Conservation (phyloP, 2,888 invertebrate genomes). For the Sphaerophoria rueppellii region DNA sequence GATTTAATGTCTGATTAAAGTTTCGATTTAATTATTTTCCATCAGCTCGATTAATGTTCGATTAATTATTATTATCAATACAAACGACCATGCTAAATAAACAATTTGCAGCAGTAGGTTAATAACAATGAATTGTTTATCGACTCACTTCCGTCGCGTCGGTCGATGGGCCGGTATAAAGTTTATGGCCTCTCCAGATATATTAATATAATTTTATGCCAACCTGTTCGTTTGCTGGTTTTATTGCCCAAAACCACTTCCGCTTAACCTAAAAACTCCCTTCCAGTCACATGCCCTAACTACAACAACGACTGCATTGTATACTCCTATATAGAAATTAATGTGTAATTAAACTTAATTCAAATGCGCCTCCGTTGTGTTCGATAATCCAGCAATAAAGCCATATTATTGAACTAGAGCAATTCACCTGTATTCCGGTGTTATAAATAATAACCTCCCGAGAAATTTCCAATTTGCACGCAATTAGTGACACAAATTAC, state of each 20-base stretch:
- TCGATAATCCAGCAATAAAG: conserved; percentile 56
- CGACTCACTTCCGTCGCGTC: conserved; percentile 14
- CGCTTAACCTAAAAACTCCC: conserved; percentile 6
- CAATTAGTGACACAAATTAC: conserved; percentile 81
- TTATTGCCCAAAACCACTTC: conserved; percentile 52
- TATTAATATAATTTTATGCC: conserved; percentile 25
- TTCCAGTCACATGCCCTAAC: background rate
- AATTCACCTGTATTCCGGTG: conserved; percentile 64
- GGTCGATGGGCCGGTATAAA: background rate
- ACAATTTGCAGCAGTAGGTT: conserved; percentile 44
- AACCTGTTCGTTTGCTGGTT: conserved; percentile 19
- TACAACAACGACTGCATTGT: background rate
- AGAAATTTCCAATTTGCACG: conserved; percentile 79
- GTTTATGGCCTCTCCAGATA: conserved; percentile 18
- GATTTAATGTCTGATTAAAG: background rate
- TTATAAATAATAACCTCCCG: conserved; percentile 71
- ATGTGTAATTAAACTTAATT: conserved; percentile 60
- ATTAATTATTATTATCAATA: conserved; percentile 43
- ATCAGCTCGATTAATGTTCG: conserved; percentile 64
- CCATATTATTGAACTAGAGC: conserved; percentile 46
- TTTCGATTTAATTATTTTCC: conserved; percentile 46
- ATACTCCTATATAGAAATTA: conserved; percentile 51
- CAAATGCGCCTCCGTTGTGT: conserved; percentile 55
- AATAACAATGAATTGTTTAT: conserved; percentile 65
- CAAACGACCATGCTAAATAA: conserved; percentile 22